Percentiles rank a stretch among this genome's conserved stretches.
Conservation (phyloP, 1,140 invertebrate species). For the Hypothenemus hampei region DNA sequence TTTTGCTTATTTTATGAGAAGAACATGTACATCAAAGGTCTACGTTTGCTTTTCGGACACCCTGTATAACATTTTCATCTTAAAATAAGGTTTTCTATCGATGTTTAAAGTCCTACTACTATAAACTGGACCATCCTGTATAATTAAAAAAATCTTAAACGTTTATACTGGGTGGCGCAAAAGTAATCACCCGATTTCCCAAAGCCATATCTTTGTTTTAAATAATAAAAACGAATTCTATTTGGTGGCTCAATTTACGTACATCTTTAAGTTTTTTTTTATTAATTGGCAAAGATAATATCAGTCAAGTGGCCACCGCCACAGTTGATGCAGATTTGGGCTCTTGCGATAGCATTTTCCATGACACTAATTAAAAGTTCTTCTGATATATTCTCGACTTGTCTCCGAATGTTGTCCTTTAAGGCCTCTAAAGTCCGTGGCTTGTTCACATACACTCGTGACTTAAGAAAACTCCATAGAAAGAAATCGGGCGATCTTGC, state of each 20-base stretch:
- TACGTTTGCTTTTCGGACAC: too few species aligned
- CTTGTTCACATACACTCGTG: conserved; percentile 33
- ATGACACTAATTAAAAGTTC: conserved; percentile 18
- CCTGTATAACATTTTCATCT: too few species aligned
- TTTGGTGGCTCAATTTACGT: background rate
- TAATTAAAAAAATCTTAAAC: too few species aligned
- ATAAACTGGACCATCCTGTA: too few species aligned
- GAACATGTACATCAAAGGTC: too few species aligned
- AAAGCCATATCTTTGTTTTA: too few species aligned
- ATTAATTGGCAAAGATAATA: conserved; percentile 16
- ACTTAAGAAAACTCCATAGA: conserved; percentile 33
- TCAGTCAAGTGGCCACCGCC: conserved; percentile 9
- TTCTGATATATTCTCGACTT: conserved; percentile 20
- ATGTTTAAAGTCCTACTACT: too few species aligned
- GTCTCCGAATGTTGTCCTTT: conserved; percentile 34
- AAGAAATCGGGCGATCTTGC: too few species aligned
- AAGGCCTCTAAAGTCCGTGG: conserved; percentile 34
- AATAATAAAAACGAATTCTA: background rate
- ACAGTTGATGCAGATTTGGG: conserved; percentile 17
- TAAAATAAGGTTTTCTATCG: too few species aligned
- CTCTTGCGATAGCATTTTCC: conserved; percentile 11
- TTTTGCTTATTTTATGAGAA: too few species aligned
- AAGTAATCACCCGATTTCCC: too few species aligned
- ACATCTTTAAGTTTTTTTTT: background rate
- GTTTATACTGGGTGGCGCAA: background rate